Percentiles rank a stretch among this genome's conserved stretches.
Evolutionary conservation across 2,888 invertebrate species (phyloP).

Genomic region (Eristalinus sepulchralis): DNA sequence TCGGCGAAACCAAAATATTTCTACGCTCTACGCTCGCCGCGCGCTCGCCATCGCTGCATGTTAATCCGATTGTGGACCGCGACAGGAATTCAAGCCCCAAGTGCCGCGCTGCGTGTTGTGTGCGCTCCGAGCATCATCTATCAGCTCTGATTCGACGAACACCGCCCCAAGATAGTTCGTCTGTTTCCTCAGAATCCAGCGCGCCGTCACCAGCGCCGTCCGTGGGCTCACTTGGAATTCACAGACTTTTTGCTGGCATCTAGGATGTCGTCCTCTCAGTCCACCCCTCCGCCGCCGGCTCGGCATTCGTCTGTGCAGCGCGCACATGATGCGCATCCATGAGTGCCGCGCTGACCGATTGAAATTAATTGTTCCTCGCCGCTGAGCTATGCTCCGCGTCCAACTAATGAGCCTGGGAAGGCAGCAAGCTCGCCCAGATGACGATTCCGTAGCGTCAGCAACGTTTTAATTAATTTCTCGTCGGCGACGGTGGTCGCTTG

Average conservation of each 20-base stretch:
- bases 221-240: constrained; percentile 22
- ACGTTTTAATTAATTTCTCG: constrained; percentile 48
- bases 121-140: constrained; percentile 8
- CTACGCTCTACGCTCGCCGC: not conserved
- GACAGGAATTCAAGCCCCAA: constrained; percentile 12
- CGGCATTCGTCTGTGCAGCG: constrained; percentile 21
- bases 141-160: constrained; percentile 14
- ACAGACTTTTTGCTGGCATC: not conserved
- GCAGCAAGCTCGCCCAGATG: not conserved
- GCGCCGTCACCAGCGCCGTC: not conserved
- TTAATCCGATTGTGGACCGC: constrained; percentile 20
- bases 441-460: constrained; percentile 23
- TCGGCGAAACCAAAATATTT: constrained; percentile 12
- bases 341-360: constrained; percentile 2
- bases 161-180: constrained; percentile 1
- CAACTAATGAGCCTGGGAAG: constrained; percentile 41
- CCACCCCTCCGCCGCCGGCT: too few relatives aligned
- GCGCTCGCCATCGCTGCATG: constrained; percentile 22
- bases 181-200: not conserved
- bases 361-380: constrained; percentile 44
- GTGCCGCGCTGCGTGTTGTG: constrained; percentile 42
- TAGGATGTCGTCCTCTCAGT: not conserved
- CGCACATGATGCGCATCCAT: constrained; percentile 33
- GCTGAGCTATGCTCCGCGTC: not conserved
- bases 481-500: constrained; percentile 27